phyloP scores from a whole-genome alignment of 2,888 invertebrate species.

The Tinea pellionella region DNA sequence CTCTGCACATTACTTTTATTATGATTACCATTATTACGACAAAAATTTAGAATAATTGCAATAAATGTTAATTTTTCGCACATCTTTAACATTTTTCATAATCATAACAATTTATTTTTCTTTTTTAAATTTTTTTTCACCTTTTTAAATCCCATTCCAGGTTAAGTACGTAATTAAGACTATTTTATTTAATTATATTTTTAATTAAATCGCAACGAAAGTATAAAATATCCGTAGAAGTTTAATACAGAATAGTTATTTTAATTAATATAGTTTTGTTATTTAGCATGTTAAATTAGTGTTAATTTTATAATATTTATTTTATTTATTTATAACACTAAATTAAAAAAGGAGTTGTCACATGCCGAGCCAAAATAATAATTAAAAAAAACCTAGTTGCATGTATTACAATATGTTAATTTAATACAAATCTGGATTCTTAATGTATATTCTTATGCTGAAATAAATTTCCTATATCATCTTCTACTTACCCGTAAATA shows the following conservation, averaged over 20 bases:
- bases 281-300: not conserved
- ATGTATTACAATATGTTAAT: conserved; percentile 1
- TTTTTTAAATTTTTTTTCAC: not conserved
- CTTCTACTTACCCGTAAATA: not conserved
- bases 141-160: not conserved
- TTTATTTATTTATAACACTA: too few relatives aligned
- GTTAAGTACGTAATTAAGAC: not conserved
- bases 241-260: not conserved
- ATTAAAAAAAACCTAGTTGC: not conserved
- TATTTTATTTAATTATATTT: not conserved
- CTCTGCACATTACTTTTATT: not conserved
- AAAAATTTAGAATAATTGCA: not conserved
- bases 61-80: not conserved
- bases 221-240: not conserved
- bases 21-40: not conserved
- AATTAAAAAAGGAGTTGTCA: too few relatives aligned
- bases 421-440: too few relatives aligned
- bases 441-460: too few relatives aligned
- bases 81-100: not conserved
- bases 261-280: not conserved
- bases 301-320: too few relatives aligned
- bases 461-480: too few relatives aligned
- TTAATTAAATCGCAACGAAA: not conserved
- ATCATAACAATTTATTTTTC: not conserved
- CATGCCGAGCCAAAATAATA: too few relatives aligned